These are phyloP conservation scores for Xerus rutilus DNA, from an alignment of 2,797 vertebrate genomes.

Conservation along the genomic window DNA sequence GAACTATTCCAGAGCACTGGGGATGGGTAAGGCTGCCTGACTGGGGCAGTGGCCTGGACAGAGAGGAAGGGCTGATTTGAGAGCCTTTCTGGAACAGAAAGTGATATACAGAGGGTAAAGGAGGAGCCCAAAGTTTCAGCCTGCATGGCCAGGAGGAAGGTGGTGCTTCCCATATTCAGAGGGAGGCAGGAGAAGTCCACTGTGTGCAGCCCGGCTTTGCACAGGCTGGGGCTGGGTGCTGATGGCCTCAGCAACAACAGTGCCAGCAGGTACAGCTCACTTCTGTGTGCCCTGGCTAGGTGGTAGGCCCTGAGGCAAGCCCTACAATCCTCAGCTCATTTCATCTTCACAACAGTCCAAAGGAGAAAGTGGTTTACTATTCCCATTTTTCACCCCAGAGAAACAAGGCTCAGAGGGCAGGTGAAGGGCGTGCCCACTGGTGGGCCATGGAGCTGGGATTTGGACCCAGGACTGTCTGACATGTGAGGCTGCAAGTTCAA, in stretches of 20 bases:
- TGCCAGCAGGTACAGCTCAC: neutral
- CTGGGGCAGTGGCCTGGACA: neutral
- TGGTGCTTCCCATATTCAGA: neutral
- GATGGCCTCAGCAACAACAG: neutral
- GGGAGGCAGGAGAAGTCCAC: neutral
- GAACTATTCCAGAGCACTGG: neutral
- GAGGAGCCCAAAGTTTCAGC: neutral
- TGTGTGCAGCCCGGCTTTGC: neutral
- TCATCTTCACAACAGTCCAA: neutral
- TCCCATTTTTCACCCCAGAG: neutral
- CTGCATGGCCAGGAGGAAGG: neutral
- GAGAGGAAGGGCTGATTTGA: neutral
- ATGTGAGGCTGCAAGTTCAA: neutral
- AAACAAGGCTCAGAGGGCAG: slow-evolving; percentile 6
- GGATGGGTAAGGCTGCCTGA: neutral
- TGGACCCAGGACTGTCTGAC: neutral
- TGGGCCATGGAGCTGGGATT: neutral
- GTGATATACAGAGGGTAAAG: neutral
- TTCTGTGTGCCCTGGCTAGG: neutral
- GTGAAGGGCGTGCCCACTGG: neutral
- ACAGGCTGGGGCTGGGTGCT: neutral
- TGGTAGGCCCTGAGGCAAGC: neutral
- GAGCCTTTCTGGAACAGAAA: neutral
- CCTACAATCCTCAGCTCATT: neutral
- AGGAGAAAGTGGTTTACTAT: neutral